A percentile compares a stretch with the other conserved stretches of the same genome.
Conservation (phyloP, 1,140 invertebrate species). For the Steinernema khuongi region DNA sequence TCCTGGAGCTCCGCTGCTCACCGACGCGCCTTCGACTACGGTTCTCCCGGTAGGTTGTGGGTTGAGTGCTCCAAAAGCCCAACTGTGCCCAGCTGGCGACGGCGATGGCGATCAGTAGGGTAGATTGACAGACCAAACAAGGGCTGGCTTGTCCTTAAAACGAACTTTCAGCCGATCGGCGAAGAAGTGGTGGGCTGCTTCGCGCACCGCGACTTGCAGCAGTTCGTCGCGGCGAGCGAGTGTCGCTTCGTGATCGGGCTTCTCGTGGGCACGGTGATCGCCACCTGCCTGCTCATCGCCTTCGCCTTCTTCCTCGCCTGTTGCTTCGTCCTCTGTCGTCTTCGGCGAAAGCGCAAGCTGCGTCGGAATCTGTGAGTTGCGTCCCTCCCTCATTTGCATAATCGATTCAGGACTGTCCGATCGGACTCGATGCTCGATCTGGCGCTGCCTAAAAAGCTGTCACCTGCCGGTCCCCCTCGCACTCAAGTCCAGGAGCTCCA, state of each 20-base stretch:
- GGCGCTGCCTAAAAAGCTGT: neutral
- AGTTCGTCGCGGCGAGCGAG: neutral
- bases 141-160: neutral
- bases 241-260: neutral
- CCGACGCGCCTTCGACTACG: neutral
- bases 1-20: neutral
- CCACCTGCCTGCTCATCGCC: neutral
- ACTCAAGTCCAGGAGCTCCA: too few species aligned
- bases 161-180: neutral
- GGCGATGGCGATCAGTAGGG: too few species aligned
- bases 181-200: neutral
- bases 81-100: too few species aligned
- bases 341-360: neutral
- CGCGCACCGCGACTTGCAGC: neutral
- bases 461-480: neutral
- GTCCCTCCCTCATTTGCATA: neutral
- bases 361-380: neutral
- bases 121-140: too few species aligned
- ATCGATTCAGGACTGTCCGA: neutral
- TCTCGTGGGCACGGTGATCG: neutral
- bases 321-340: neutral
- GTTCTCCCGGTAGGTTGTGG: neutral
- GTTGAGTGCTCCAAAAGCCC: too few species aligned
- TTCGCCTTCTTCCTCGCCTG: neutral
- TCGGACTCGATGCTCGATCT: constrained; percentile 12